Percentiles rank a stretch among this genome's conserved stretches.
Evolutionary conservation across 2,113 vertebrate genomes (phyloP).

Genomic region (Lycaon pictus): DNA sequence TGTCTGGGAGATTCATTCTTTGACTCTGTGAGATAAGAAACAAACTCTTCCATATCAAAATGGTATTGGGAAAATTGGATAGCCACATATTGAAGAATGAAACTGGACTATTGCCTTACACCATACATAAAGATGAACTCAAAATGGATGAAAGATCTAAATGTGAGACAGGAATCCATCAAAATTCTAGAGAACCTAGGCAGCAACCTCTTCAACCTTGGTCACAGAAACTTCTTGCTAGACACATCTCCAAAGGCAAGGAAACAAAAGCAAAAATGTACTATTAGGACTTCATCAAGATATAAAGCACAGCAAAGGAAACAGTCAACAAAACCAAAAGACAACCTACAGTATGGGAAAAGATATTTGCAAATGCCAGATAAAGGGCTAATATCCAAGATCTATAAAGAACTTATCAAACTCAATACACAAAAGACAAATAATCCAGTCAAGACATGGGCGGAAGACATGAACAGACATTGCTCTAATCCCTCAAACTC

Average conservation of each 20-base stretch:
- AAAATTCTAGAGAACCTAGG: background rate
- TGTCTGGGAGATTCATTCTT: too few relatives aligned
- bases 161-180: background rate
- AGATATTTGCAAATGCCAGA: background rate
- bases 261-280: too few relatives aligned
- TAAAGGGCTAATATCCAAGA: background rate
- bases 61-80: too few relatives aligned
- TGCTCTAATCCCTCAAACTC: background rate
- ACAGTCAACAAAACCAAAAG: background rate
- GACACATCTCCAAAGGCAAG: background rate
- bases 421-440: background rate
- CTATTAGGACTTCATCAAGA: background rate
- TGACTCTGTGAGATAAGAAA: too few relatives aligned
- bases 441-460: background rate
- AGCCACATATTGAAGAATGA: too few relatives aligned
- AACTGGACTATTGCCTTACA: too few relatives aligned
- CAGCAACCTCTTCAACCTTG: background rate
- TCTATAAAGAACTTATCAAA: too few relatives aligned
- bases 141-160: background rate
- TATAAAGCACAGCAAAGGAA: background rate
- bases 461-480: background rate
- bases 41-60: too few relatives aligned
- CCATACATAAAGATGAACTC: background rate
- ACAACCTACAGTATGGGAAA: background rate
- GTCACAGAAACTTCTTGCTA: background rate